These are phyloP conservation scores for Eretmocerus hayati DNA, from an alignment of 2,888 invertebrate species.

Conservation along the genomic window DNA sequence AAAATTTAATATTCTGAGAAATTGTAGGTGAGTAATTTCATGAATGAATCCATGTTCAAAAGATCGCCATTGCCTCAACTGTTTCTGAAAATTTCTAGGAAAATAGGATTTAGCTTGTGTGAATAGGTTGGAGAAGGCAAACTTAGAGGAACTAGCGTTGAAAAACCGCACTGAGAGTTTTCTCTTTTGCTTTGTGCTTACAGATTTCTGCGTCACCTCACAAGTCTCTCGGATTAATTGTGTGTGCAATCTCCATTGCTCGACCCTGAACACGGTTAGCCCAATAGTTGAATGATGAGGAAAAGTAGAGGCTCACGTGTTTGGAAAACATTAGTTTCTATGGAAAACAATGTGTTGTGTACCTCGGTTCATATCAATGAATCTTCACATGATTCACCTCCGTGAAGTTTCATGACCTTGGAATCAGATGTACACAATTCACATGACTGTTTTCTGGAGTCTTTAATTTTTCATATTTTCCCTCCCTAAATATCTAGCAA, in stretches of 20 bases:
- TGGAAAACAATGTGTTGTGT: no score
- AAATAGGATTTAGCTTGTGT: conserved; percentile 33
- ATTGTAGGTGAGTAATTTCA: conserved; percentile 24
- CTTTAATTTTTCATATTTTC: neutral
- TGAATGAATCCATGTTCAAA: neutral
- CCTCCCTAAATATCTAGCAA: conserved; percentile 2
- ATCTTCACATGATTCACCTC: neutral
- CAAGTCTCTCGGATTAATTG: conserved; percentile 43
- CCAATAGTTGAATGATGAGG: conserved; percentile 26
- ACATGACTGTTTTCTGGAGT: conserved; percentile 3
- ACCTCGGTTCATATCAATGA: neutral
- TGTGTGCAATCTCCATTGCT: conserved; percentile 44
- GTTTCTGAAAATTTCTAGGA: conserved; percentile 23
- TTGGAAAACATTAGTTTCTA: no score
- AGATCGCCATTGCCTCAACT: conserved; percentile 37
- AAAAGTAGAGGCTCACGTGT: conserved; percentile 17
- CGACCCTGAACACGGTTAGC: conserved; percentile 46
- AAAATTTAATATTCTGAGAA: neutral
- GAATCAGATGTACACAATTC: neutral
- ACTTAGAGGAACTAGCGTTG: conserved; percentile 39
- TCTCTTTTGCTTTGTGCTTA: conserved; percentile 48
- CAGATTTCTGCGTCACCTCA: conserved; percentile 47
- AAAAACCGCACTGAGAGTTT: conserved; percentile 45
- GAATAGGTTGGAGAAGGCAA: conserved; percentile 44
- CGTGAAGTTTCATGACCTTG: neutral